These are phyloP conservation scores for Bombylius discolor DNA, from an alignment of 2,888 invertebrate genomes.

Conservation along the genomic window DNA sequence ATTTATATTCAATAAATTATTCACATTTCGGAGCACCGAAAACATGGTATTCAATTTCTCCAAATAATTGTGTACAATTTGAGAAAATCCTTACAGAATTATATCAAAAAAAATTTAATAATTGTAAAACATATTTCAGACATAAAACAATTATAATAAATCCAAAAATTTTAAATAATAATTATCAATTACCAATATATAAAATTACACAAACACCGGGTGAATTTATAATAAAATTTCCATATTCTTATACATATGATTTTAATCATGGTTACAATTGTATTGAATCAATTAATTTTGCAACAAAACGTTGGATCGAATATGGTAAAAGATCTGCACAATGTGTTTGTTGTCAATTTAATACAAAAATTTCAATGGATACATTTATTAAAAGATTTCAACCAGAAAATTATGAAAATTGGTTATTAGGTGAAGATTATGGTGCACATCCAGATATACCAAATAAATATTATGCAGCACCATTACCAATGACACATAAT, in stretches of 20 bases:
- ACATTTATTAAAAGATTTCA: conserved; percentile 81
- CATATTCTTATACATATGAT: conserved; percentile 88
- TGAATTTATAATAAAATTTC: conserved; percentile 95
- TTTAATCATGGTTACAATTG: conserved; percentile 94
- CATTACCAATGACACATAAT: conserved; percentile 28
- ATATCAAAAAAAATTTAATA: conserved; percentile 10
- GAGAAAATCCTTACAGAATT: conserved; percentile 10
- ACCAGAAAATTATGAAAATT: conserved; percentile 67
- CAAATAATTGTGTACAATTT: conserved; percentile 13
- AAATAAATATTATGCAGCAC: conserved; percentile 27
- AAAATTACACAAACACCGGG: conserved; percentile 77
- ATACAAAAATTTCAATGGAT: conserved; percentile 94
- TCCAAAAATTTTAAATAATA: conserved; percentile 11
- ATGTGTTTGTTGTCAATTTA: conserved; percentile 49
- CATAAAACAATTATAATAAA: conserved; percentile 17
- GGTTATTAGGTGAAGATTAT: conserved; percentile 79
- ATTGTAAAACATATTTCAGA: conserved; percentile 12
- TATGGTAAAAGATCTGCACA: conserved; percentile 78
- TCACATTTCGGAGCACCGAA: conserved; percentile 91
- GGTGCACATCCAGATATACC: conserved; percentile 85
- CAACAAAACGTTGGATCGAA: conserved; percentile 86
- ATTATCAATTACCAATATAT: conserved; percentile 15
- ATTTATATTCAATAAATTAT: conserved; percentile 91
- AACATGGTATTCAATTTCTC: conserved; percentile 16
- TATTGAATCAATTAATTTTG: conserved; percentile 95